Evolutionary conservation across 1,140 invertebrate species (phyloP), one percentile per base, ranked within the genome.

Genomic region (Lordiphosa mommai): DNA sequence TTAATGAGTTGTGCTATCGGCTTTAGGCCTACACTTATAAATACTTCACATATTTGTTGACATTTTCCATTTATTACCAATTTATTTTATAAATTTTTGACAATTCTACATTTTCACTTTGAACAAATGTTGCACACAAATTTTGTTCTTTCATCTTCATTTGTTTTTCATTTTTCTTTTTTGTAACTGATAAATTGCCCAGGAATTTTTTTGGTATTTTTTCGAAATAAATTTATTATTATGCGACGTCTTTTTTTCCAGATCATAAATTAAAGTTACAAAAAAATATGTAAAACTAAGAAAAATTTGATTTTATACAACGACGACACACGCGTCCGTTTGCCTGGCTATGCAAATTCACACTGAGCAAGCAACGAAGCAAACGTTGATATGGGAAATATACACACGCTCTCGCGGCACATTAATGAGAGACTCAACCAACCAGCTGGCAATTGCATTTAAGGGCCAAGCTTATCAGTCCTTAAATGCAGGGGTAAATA

Each of bases 221-320:
- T 17, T 56, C 23, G 37, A 46, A 34, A 27, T 43, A 82, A 79
- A 79, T 79, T 79, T 79, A 79, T 79, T 60, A 51, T 65, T 30
- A 50, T 46, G 20, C 56, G 40, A 47, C 59, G 52, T 6, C 4
- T 23, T 0, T 57, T 59, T 50, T 50, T 70, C 33, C 66, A 76
- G 74, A 37, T 69, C 76, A 82, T 79, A 79, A 79, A 79, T 79
- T 80, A 58, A 70, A 66, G 65, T 74, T 79, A 65, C 74, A 79
- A 50, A 32, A 38, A 70, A 30, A 56, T 32, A 34, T 30, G 41
- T 46, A 27, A 36, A 43, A 30, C 29, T 36, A 32, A 43, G 40
- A 63, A 47, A 50, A 47, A 66, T 60, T 73, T 57, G 60, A 63
- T 66, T 23, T 23, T 52, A 44, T 57, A 57, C 61, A 51, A 53